Evolutionary conservation across 2,888 invertebrate species (phyloP).

Genomic region (Andrena dorsata): DNA sequence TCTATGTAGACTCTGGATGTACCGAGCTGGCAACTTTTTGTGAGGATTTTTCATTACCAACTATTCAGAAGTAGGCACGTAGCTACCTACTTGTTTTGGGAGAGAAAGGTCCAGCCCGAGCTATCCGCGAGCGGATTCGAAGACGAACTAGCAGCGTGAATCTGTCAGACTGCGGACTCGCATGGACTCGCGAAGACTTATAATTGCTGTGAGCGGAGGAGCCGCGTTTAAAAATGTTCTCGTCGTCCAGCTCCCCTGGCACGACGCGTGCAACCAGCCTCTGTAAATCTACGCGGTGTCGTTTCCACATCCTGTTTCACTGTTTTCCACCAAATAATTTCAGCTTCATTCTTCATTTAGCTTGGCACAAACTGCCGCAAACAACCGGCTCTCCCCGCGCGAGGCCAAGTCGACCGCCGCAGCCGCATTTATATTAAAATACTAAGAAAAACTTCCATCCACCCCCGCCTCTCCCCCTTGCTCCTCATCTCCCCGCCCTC

Average conservation of each 20-base stretch:
- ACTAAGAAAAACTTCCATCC: slow-evolving; percentile 84
- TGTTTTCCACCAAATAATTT: slow-evolving; percentile 85
- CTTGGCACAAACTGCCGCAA: slow-evolving; percentile 85
- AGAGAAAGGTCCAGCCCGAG: not conserved
- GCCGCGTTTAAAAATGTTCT: slow-evolving; percentile 65
- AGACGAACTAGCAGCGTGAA: slow-evolving; percentile 3
- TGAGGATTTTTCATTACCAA: not conserved
- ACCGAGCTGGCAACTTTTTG: not conserved
- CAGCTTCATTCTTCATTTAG: slow-evolving; percentile 85
- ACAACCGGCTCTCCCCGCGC: slow-evolving; percentile 80
- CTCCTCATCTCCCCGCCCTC: slow-evolving; percentile 35
- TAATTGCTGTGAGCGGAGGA: slow-evolving; percentile 52
- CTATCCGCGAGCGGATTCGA: not conserved
- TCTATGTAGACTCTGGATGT: not conserved
- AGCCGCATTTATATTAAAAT: slow-evolving; percentile 85
- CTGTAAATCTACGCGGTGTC: slow-evolving; percentile 84
- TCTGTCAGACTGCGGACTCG: slow-evolving; percentile 15
- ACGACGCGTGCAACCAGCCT: slow-evolving; percentile 69
- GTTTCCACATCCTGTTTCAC: slow-evolving; percentile 85
- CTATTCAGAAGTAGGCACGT: not conserved
- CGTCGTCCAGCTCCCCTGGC: slow-evolving; percentile 48
- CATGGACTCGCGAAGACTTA: slow-evolving; percentile 48
- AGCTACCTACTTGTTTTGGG: not conserved
- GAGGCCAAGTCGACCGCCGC: slow-evolving; percentile 75
- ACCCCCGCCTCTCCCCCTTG: slow-evolving; percentile 44